Evolutionary conservation across 2,888 invertebrate species (phyloP), one percentile per base, ranked within the genome.

Genomic region (Tenthredo livida): DNA sequence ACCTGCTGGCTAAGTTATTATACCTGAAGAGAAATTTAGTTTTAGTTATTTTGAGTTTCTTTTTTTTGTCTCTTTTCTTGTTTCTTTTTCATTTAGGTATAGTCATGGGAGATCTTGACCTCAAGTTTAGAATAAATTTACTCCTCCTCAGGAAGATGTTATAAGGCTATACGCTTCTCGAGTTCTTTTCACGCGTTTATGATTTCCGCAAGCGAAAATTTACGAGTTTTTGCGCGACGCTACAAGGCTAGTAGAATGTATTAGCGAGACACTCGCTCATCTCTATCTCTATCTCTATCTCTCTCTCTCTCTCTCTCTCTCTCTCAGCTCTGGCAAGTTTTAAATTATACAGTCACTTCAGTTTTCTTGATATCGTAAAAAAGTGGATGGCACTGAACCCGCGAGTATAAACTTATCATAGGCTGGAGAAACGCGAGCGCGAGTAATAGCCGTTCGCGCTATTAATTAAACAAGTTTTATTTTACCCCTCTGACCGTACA

Each of bases 201-300:
- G 54, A 78, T 78, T 78, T 78, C 37, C 78, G 78, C 33, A 21
- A 73, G 47, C 10, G 12, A 80, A 78, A 80, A 61, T 80, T 37
- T 58, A 80, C 58, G 37, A 21, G 5, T 61, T 50, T 40, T 6
- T 58, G 47, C 12, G 61, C 12, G 61, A 80, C 43, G 21, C 9
- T 61, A 80, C 21, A 47, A 47, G 47, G 47, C 47, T 15, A 47
- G 17, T 37, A 21, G n/a, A 2, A 1, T 33, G 4, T 33, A 33
- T 2, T n/a, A 15, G 15, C 1, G 7, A 43, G 40, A 43, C 2
- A 43, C 40, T 43, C 10, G 40, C 40, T 43, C 40, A 0, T 43
- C 7, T 40, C 40, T 29, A n/a, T n/a, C n/a, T n/a, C n/a, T 29
- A 2, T 29, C 29, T 29, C 29, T 2, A 29, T 40, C 40, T 9